Percentiles rank a stretch among this genome's conserved stretches.
These are phyloP conservation scores for Turdus rufiventris DNA, from an alignment of 2,113 vertebrate genomes.

Conservation along the genomic window DNA sequence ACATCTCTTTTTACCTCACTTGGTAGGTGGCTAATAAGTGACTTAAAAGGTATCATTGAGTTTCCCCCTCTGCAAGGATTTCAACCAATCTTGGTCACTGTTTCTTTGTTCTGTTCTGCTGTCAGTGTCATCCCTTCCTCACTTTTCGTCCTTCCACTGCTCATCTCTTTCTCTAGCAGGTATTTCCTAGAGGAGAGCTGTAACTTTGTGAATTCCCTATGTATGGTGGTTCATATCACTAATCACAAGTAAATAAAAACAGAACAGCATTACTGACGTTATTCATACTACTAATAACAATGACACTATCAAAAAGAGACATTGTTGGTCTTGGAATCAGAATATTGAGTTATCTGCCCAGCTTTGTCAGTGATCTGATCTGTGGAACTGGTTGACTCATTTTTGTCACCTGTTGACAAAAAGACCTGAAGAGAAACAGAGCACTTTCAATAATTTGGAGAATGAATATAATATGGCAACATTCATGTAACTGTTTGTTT, in stretches of 20 bases:
- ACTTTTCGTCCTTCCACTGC: not conserved
- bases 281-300: not conserved
- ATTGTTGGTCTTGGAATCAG: not conserved
- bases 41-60: not conserved
- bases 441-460: not conserved
- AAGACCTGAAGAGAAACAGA: not conserved
- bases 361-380: not conserved
- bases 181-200: not conserved
- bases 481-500: not conserved
- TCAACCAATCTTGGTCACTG: fast-evolving
- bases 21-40: not conserved
- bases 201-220: not conserved
- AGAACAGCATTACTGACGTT: not conserved
- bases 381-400: not conserved
- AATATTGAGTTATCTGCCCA: not conserved
- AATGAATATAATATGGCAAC: not conserved
- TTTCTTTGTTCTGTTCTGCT: not conserved
- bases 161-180: not conserved
- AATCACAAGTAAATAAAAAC: not conserved
- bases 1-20: not conserved
- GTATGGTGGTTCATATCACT: not conserved
- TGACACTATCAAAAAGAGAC: not conserved
- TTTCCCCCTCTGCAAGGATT: not conserved
- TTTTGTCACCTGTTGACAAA: not conserved
- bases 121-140: not conserved